Conservation (phyloP, 2,113 vertebrate species). For the Onychostruthus taczanowskii region DNA sequence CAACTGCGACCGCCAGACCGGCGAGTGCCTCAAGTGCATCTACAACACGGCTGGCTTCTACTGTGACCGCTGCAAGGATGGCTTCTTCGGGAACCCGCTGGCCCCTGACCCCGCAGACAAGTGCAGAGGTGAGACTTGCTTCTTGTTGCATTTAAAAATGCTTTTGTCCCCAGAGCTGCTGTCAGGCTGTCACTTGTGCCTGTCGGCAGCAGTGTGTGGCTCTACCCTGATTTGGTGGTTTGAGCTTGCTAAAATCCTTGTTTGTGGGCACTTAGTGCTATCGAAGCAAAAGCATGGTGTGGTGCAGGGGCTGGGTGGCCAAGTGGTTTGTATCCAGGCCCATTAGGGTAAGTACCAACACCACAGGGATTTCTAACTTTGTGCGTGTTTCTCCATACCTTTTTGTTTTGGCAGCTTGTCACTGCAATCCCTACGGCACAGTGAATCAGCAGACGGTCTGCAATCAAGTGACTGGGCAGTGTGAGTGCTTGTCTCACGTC, state of each 20-base stretch:
- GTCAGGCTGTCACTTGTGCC: background rate
- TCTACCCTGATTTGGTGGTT: background rate
- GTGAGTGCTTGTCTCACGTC: constrained; percentile 86
- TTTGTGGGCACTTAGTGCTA: background rate
- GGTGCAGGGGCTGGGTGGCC: background rate
- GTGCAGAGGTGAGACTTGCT: constrained; percentile 75
- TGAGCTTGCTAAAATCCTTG: background rate
- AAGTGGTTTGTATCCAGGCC: background rate
- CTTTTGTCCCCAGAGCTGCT: background rate
- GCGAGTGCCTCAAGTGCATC: constrained; percentile 90
- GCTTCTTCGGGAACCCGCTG: constrained; percentile 86
- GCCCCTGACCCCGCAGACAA: constrained; percentile 69
- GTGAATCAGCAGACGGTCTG: constrained; percentile 78
- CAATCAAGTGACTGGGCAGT: constrained; percentile 89
- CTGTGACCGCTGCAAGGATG: constrained; percentile 88
- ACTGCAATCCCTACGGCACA: constrained; percentile 84
- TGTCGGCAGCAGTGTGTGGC: accelerated
- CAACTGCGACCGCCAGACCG: constrained; percentile 84
- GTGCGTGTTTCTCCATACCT: background rate
- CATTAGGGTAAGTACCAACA: background rate
- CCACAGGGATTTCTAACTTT: background rate
- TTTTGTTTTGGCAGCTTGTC: constrained; percentile 78
- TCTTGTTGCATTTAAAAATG: background rate
- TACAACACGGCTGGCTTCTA: constrained; percentile 85
- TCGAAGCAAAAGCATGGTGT: background rate